Evolutionary conservation across 2,888 invertebrate genomes (phyloP).

Genomic region (Argyresthia albistria): DNA sequence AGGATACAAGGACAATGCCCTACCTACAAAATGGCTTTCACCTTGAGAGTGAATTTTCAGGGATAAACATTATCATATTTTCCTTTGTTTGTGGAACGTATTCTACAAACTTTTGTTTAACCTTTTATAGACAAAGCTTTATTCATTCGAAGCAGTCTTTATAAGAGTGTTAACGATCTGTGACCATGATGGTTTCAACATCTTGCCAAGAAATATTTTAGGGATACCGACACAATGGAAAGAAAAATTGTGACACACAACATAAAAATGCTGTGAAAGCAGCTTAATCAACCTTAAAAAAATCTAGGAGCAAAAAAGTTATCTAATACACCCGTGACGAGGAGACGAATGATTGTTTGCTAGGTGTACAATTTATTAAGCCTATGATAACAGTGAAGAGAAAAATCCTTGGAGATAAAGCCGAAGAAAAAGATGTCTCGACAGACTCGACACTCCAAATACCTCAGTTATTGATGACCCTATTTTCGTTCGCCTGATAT

Average conservation of each 20-base stretch:
- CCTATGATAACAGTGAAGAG: slow-evolving; percentile 17
- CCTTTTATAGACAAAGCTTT: too few relatives aligned
- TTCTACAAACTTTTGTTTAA: too few relatives aligned
- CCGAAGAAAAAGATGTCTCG: background rate
- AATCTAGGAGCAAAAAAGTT: too few relatives aligned
- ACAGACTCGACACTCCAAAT: background rate
- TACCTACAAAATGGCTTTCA: background rate
- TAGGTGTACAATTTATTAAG: slow-evolving; percentile 36
- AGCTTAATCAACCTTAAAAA: too few relatives aligned
- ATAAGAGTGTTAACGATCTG: too few relatives aligned
- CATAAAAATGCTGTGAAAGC: too few relatives aligned
- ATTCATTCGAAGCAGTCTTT: too few relatives aligned
- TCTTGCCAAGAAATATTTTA: too few relatives aligned
- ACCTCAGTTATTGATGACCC: background rate
- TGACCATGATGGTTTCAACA: too few relatives aligned
- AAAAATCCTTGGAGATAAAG: background rate
- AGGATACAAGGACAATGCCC: background rate
- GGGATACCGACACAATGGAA: too few relatives aligned
- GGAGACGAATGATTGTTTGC: slow-evolving; percentile 38
- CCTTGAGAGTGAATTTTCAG: background rate
- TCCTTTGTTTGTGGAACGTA: too few relatives aligned
- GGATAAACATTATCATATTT: background rate
- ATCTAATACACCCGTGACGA: slow-evolving; percentile 25
- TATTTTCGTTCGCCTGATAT: background rate
- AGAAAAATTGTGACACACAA: too few relatives aligned